Percentiles rank a stretch among this genome's conserved stretches.
phyloP scores from a whole-genome alignment of 2,888 invertebrate species.

The Deilephila porcellus region DNA sequence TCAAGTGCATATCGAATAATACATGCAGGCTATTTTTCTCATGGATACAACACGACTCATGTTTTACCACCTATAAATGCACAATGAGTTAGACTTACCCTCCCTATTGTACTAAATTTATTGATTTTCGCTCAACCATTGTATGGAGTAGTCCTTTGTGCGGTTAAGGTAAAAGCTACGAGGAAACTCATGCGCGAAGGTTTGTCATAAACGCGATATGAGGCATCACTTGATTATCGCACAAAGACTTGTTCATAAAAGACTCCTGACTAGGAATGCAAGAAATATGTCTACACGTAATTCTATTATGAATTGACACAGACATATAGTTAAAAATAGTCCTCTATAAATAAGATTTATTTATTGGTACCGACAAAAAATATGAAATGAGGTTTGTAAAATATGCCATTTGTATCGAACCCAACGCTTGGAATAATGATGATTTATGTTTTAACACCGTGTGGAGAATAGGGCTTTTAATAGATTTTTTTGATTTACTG shows the following conservation, averaged over 20 bases:
- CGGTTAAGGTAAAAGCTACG: slow-evolving; percentile 10
- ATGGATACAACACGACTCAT: too few species aligned
- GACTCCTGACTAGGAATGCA: not conserved
- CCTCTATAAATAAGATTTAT: not conserved
- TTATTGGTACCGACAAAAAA: not conserved
- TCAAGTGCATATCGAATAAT: too few species aligned
- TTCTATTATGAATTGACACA: slow-evolving; percentile 8
- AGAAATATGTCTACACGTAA: not conserved
- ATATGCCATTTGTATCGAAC: slow-evolving; percentile 2
- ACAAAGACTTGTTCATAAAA: slow-evolving; percentile 14
- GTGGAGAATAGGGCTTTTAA: not conserved
- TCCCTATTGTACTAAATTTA: too few species aligned
- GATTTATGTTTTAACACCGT: slow-evolving; percentile 9
- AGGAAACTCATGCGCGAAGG: not conserved
- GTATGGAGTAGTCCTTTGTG: too few species aligned
- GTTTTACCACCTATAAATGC: too few species aligned
- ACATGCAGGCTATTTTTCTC: too few species aligned
- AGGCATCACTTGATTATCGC: slow-evolving; percentile 13
- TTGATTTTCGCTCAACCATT: too few species aligned
- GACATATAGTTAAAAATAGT: not conserved
- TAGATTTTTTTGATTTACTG: not conserved
- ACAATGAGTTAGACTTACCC: too few species aligned
- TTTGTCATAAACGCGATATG: slow-evolving; percentile 10
- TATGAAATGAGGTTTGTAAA: not conserved
- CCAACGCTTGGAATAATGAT: not conserved